Conservation (phyloP, 2,113 vertebrate genomes). For the Apistogramma diplotaenia region DNA sequence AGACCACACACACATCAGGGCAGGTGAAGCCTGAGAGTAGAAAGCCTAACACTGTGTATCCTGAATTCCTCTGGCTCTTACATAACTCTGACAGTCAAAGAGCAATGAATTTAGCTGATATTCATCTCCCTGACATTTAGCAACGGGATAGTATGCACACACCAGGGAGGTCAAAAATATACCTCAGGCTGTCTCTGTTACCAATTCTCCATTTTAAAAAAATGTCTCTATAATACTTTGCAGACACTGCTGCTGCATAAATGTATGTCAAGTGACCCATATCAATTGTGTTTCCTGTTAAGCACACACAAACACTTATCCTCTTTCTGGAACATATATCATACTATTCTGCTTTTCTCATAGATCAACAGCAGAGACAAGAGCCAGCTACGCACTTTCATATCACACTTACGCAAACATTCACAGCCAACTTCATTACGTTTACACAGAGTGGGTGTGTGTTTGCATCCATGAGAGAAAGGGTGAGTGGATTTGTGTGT, state of each 20-base stretch:
- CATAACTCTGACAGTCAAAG: slow-evolving; percentile 36
- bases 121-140: slow-evolving; percentile 41
- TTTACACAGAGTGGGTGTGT: slow-evolving; percentile 31
- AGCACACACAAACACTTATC: background rate
- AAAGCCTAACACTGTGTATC: slow-evolving; percentile 22
- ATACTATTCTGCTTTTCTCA: background rate
- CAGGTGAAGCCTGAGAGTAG: slow-evolving; percentile 31
- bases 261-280: background rate
- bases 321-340: background rate
- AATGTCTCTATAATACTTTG: background rate
- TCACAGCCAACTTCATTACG: slow-evolving; percentile 19
- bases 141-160: background rate
- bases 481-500: too few species aligned
- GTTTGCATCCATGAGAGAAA: slow-evolving; percentile 17
- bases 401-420: slow-evolving; percentile 28
- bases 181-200: background rate
- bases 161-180: background rate
- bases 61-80: slow-evolving; percentile 39
- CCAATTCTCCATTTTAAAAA: background rate
- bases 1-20: slow-evolving; percentile 12
- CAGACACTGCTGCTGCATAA: background rate
- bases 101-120: slow-evolving; percentile 30
- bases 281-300: background rate
- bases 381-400: slow-evolving; percentile 1
- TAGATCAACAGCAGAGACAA: slow-evolving; percentile 14